Evolutionary conservation across 2,797 vertebrate genomes (phyloP).

Genomic region (Dryobates pubescens): DNA sequence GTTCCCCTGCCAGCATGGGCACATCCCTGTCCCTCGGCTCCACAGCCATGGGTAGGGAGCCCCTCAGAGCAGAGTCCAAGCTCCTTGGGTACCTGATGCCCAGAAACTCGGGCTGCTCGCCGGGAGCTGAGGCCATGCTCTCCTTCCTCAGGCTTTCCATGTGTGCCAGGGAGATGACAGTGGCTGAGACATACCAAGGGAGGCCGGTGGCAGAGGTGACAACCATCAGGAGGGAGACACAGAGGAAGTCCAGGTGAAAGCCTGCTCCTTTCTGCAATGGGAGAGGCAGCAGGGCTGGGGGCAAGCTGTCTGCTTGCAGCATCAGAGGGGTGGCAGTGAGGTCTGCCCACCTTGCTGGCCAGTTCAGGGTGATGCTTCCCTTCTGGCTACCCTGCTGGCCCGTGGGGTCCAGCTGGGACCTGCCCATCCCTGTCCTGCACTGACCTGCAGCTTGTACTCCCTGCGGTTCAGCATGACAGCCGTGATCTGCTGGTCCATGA

Average conservation of each 20-base stretch:
- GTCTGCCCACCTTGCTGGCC: background rate
- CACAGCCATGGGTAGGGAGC: background rate
- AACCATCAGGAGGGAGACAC: slow-evolving; percentile 78
- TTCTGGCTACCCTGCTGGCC: background rate
- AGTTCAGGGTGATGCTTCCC: fast-evolving
- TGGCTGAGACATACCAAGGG: slow-evolving; percentile 83
- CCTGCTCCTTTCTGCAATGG: slow-evolving; percentile 81
- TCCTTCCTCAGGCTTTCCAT: slow-evolving; percentile 84
- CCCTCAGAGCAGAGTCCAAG: fast-evolving
- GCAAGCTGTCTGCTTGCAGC: fast-evolving
- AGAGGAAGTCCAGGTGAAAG: slow-evolving; percentile 84
- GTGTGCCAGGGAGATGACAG: slow-evolving; percentile 83
- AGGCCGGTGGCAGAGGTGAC: slow-evolving; percentile 76
- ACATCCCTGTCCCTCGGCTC: background rate
- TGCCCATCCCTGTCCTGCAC: fast-evolving
- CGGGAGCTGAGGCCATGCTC: slow-evolving; percentile 68
- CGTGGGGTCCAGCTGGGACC: background rate
- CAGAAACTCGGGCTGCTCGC: slow-evolving; percentile 76
- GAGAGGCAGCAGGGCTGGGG: background rate
- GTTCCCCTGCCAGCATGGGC: fast-evolving
- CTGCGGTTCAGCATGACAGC: slow-evolving; percentile 82
- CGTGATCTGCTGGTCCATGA: slow-evolving; percentile 87
- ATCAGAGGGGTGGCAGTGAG: background rate
- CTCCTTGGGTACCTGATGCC: slow-evolving; percentile 74
- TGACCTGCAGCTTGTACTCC: slow-evolving; percentile 80